Evolutionary conservation across 2,797 vertebrate species (phyloP).

Genomic region (Acipenser ruthenus): DNA sequence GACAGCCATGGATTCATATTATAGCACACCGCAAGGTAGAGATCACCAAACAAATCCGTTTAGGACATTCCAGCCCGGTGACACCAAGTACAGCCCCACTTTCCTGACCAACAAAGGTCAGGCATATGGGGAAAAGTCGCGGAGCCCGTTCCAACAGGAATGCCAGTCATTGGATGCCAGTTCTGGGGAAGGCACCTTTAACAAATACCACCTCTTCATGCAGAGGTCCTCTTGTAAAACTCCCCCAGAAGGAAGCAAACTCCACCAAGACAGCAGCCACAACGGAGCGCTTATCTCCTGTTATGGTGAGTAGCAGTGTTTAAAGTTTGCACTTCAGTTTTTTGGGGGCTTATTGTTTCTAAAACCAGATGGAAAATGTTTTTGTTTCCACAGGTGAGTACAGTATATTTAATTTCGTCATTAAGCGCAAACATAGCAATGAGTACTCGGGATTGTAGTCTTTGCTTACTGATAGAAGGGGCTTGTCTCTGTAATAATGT

Average conservation of each 20-base stretch:
- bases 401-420: too few species aligned
- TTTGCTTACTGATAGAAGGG: too few species aligned
- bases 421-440: too few species aligned
- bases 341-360: background rate
- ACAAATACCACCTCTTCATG: constrained; percentile 89
- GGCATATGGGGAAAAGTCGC: constrained; percentile 78
- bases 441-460: too few species aligned
- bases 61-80: constrained; percentile 81
- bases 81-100: constrained; percentile 84
- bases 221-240: constrained; percentile 84
- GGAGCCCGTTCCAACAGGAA: constrained; percentile 86
- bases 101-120: constrained; percentile 91
- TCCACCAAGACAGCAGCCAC: constrained; percentile 70
- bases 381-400: too few species aligned
- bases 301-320: constrained; percentile 73
- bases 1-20: constrained; percentile 98
- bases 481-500: too few species aligned
- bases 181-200: constrained; percentile 76
- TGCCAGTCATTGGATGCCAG: constrained; percentile 82
- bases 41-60: constrained; percentile 82
- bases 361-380: too few species aligned
- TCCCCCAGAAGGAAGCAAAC: constrained; percentile 76
- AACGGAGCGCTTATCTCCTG: constrained; percentile 77
- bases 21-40: constrained; percentile 77
- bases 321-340: background rate